These are phyloP conservation scores for Microcebus jonahi DNA, from an alignment of 2,113 vertebrate genomes.

Conservation along the genomic window DNA sequence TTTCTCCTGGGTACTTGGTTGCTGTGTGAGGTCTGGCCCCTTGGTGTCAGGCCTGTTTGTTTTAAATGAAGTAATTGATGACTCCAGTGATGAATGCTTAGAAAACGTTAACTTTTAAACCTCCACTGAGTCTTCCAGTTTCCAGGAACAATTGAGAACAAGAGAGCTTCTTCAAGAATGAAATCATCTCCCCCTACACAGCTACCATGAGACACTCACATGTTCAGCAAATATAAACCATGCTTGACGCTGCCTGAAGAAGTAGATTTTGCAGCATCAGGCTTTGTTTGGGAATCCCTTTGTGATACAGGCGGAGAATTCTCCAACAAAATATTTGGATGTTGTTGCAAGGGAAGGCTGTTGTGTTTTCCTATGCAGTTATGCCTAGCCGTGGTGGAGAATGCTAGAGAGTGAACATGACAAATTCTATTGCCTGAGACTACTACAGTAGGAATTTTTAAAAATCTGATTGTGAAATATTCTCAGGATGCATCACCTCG, in stretches of 20 bases:
- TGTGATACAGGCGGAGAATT: not conserved
- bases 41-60: not conserved
- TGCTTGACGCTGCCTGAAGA: not conserved
- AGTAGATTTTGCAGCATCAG: not conserved
- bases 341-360: not conserved
- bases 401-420: not conserved
- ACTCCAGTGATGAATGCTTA: not conserved
- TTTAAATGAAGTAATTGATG: not conserved
- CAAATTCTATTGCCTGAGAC: not conserved
- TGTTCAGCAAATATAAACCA: constrained; percentile 1
- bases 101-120: constrained; percentile 28
- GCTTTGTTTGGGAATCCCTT: constrained; percentile 41
- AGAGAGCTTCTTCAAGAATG: not conserved
- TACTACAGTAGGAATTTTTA: not conserved
- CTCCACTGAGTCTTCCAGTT: not conserved
- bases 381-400: not conserved
- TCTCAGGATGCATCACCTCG: not conserved
- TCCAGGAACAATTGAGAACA: not conserved
- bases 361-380: not conserved
- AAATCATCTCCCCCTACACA: not conserved
- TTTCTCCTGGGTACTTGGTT: not conserved
- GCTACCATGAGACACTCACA: not conserved
- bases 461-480: not conserved
- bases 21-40: not conserved
- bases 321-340: not conserved